These are phyloP conservation scores for Chaetophractus vellerosus DNA, from an alignment of 2,797 vertebrate species.

Conservation along the genomic window DNA sequence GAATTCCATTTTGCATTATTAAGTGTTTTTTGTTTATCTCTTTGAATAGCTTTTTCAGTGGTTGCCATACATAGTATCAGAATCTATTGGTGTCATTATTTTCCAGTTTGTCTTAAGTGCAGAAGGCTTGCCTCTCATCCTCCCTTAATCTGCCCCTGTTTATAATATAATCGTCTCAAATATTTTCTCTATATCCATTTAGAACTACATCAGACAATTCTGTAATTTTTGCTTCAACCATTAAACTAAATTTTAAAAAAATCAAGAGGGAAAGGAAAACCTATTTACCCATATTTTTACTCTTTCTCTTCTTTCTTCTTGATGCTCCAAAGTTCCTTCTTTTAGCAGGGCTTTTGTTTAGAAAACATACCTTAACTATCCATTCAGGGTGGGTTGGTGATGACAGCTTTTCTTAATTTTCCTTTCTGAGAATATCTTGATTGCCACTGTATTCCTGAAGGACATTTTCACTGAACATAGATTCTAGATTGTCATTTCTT, in stretches of 20 bases:
- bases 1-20: not conserved
- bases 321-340: not conserved
- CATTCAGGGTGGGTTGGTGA: not conserved
- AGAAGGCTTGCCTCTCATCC: not conserved
- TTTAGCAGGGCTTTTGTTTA: too few relatives aligned
- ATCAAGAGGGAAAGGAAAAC: not conserved
- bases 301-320: not conserved
- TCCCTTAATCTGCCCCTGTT: not conserved
- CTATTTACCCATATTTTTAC: not conserved
- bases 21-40: not conserved
- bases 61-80: not conserved
- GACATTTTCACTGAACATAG: not conserved
- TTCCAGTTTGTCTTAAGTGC: not conserved
- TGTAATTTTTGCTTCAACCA: not conserved
- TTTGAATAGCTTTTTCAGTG: not conserved
- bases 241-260: not conserved
- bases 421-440: not conserved
- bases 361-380: not conserved
- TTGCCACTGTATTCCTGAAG: not conserved
- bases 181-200: too few relatives aligned
- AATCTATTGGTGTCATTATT: not conserved
- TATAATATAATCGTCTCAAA: not conserved
- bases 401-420: not conserved
- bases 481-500: not conserved
- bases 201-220: not conserved